Percentiles rank a stretch among this genome's conserved stretches.
Conservation (phyloP, 2,113 vertebrate genomes). For the Gasterosteus nipponicus region DNA sequence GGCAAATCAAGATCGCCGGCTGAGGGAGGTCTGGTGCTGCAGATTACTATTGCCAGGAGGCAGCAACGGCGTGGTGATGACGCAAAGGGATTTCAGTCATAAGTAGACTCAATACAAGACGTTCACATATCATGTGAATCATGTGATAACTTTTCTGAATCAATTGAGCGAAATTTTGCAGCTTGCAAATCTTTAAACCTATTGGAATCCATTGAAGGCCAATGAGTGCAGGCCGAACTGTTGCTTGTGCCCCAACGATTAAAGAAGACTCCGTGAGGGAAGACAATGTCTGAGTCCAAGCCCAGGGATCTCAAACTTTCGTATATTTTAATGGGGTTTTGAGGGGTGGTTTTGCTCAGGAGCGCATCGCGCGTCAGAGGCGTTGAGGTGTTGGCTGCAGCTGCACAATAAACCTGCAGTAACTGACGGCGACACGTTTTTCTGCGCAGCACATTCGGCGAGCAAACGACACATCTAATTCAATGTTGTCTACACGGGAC, state of each 20-base stretch:
- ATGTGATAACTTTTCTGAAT: not conserved
- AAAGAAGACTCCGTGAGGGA: fast-evolving
- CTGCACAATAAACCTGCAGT: not conserved
- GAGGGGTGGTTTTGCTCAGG: not conserved
- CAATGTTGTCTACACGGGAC: not conserved
- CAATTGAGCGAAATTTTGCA: not conserved
- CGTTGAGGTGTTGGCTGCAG: constrained; percentile 19
- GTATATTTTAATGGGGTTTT: constrained; percentile 24
- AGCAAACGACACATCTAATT: constrained; percentile 5
- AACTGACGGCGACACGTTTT: not conserved
- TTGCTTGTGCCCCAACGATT: not conserved
- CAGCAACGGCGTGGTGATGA: constrained; percentile 35
- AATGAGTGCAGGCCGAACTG: constrained; percentile 1
- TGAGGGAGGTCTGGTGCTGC: constrained; percentile 6
- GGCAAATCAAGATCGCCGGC: not conserved
- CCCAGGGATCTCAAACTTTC: not conserved
- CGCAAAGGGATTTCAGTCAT: constrained; percentile 33
- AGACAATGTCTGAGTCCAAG: not conserved
- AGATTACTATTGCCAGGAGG: constrained; percentile 22
- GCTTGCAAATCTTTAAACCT: not conserved
- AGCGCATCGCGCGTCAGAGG: not conserved
- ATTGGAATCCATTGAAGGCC: not conserved
- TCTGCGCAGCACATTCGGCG: not conserved
- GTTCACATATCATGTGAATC: too few relatives aligned
- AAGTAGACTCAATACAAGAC: constrained; percentile 3